Conservation (phyloP, 2,888 invertebrate genomes). For the Yponomeuta sedellus region DNA sequence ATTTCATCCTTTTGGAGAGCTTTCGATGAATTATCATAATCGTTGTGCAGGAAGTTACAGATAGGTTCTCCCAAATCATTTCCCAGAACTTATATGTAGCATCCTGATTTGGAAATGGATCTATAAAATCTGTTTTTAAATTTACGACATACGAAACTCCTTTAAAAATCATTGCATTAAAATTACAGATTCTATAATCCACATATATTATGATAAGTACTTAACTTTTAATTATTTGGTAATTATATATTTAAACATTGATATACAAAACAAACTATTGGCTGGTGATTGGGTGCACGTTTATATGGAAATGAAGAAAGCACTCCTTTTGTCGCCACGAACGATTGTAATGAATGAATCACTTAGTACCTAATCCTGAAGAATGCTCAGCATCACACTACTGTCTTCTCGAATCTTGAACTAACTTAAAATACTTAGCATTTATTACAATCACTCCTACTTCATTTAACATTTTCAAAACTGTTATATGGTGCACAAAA, state of each 20-base stretch:
- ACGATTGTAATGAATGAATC: conserved; percentile 59
- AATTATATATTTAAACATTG: conserved; percentile 21
- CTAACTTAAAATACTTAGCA: conserved; percentile 25
- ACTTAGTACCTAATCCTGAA: conserved; percentile 20
- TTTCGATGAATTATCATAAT: conserved; percentile 39
- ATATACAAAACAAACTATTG: conserved; percentile 17
- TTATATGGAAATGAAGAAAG: conserved; percentile 52
- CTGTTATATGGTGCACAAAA: conserved; percentile 64
- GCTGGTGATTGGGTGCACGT: conserved; percentile 73
- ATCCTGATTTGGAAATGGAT: too few relatives aligned
- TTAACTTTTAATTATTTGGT: background rate
- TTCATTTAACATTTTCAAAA: conserved; percentile 62
- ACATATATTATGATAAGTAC: conserved; percentile 11
- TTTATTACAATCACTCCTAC: conserved; percentile 61
- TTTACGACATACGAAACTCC: too few relatives aligned
- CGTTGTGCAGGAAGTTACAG: conserved; percentile 16
- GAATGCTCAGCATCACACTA: background rate
- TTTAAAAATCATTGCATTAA: conserved; percentile 20
- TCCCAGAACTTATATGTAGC: too few relatives aligned
- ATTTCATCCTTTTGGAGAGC: conserved; percentile 70
- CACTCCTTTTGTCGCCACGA: conserved; percentile 59
- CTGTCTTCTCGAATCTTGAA: background rate
- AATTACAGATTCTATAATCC: conserved; percentile 20
- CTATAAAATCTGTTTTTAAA: too few relatives aligned
- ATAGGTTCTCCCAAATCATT: too few relatives aligned